Evolutionary conservation across 92 coral and sea anemone genomes (phyloP).

Genomic region (Scolanthus callimorphus): DNA sequence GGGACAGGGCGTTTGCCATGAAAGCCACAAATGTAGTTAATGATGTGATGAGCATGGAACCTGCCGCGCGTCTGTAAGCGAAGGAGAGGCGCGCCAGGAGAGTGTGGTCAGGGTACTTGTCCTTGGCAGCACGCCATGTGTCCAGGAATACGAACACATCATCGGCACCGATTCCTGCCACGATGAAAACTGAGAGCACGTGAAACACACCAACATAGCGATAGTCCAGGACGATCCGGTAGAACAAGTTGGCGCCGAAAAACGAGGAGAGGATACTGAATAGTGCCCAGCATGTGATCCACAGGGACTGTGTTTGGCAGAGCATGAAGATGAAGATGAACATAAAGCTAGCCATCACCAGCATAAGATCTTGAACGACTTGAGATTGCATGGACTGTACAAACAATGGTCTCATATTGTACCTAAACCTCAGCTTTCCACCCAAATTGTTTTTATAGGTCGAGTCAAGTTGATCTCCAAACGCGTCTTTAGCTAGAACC

Average conservation of each 20-base stretch:
- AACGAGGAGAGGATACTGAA: slow-evolving; percentile 62
- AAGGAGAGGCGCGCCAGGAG: slow-evolving; percentile 42
- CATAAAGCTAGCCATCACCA: slow-evolving; percentile 42
- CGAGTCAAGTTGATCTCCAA: slow-evolving; percentile 16
- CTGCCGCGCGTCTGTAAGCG: slow-evolving; percentile 52
- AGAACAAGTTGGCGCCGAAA: slow-evolving; percentile 62
- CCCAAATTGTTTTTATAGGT: slow-evolving; percentile 45
- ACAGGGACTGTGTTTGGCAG: slow-evolving; percentile 60
- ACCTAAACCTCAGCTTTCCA: slow-evolving; percentile 38
- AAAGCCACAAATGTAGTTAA: slow-evolving; percentile 73
- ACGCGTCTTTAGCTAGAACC: slow-evolving; percentile 31
- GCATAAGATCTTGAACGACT: slow-evolving; percentile 52
- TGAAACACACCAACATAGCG: slow-evolving; percentile 78
- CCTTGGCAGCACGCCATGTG: slow-evolving; percentile 63
- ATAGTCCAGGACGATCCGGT: slow-evolving; percentile 60
- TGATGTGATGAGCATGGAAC: slow-evolving; percentile 70
- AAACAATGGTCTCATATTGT: slow-evolving; percentile 35
- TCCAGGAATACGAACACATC: slow-evolving; percentile 67
- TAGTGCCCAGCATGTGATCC: slow-evolving; percentile 72
- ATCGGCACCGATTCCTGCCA: slow-evolving; percentile 71
- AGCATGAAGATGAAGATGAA: slow-evolving; percentile 70
- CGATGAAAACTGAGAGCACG: slow-evolving; percentile 63
- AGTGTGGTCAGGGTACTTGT: slow-evolving; percentile 13
- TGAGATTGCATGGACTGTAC: slow-evolving; percentile 30
- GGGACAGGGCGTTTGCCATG: slow-evolving; percentile 52